Base-by-base conservation (phyloP, 2,888 invertebrate species). In the Leptopilina syphax region DNA sequence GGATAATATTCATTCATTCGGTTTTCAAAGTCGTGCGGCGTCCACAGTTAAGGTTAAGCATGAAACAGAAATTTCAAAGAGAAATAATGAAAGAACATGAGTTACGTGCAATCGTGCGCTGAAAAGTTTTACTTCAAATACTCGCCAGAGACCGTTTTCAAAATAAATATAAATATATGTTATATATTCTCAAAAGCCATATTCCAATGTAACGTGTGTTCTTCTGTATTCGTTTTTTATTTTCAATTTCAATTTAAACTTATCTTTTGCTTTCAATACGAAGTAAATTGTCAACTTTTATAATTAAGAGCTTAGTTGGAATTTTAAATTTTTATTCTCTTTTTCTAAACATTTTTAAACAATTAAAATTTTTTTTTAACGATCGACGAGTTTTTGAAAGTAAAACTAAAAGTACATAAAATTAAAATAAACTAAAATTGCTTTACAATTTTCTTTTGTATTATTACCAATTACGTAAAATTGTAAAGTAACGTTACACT, bases 51-150 rank as follows among this genome's bases (percentile, higher is more conserved):
- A 88, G 88, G 91, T 91, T 90, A 92, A 92, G 92, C 92, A 92
- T 92, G 92, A 92, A 92, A 92, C 92, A 92, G 92, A 92, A 91
- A 92, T 88, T 91, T 90, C 82, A 89, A 89, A 92, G 88, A 92
- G 86, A 89, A 86, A 91, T 87, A 90, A 90, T 92, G 90, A 91
- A 91, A 89, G 87, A 89, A 89, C 87, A 85, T 88, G 88, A 87
- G 83, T 88, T 84, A 84, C 84, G 85, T 86, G 87, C 87, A 86
- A 79, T 81, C 78, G 78, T 76, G 80, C 76, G 80, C 76, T 78
- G 54, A 27, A 73, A n/a, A 73, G n/a, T 73, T 73, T n/a, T 27
- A 73, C 34, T 57, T 34, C 13, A 57, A 50, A 44, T 13, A 57
- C 73, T 73, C 34, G 13, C 78, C 67, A 50, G 10, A 50, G 50